Percentiles rank a stretch among this genome's conserved stretches.
phyloP scores from a whole-genome alignment of 2,113 vertebrate genomes.

The Takifugu bimaculatus region DNA sequence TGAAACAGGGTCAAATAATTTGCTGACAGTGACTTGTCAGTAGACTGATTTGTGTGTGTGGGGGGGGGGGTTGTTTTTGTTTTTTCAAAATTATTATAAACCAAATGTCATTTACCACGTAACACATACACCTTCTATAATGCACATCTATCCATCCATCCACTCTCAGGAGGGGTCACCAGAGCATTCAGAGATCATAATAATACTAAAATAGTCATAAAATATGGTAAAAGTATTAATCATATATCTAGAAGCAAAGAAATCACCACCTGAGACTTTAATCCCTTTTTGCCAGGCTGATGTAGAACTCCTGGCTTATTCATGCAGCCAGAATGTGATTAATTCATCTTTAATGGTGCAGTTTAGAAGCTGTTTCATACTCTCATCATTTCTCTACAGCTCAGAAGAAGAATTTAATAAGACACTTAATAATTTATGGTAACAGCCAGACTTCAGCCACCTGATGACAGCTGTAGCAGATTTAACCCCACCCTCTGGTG shows the following conservation, averaged over 20 bases:
- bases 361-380: conserved; percentile 11
- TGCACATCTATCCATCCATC: too few species aligned
- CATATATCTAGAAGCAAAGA: not conserved
- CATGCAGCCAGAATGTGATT: conserved; percentile 9
- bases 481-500: conserved; percentile 11
- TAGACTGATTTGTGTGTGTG: too few species aligned
- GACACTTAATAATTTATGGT: conserved; percentile 15
- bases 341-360: conserved; percentile 22
- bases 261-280: conserved; percentile 1
- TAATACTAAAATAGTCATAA: too few species aligned
- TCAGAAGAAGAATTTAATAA: not conserved
- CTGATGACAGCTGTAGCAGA: conserved; percentile 5
- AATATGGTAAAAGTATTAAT: too few species aligned
- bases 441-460: conserved; percentile 12
- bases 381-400: not conserved
- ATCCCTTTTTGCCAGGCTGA: conserved; percentile 5
- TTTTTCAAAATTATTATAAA: too few species aligned
- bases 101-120: too few species aligned
- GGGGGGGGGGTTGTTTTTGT: too few species aligned
- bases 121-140: too few species aligned
- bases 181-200: too few species aligned
- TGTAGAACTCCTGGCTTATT: not conserved
- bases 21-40: too few species aligned
- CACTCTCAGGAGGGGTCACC: too few species aligned
- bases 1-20: too few species aligned